These are phyloP conservation scores for Tangara arthus DNA, from an alignment of 2,797 vertebrate genomes.

Conservation along the genomic window DNA sequence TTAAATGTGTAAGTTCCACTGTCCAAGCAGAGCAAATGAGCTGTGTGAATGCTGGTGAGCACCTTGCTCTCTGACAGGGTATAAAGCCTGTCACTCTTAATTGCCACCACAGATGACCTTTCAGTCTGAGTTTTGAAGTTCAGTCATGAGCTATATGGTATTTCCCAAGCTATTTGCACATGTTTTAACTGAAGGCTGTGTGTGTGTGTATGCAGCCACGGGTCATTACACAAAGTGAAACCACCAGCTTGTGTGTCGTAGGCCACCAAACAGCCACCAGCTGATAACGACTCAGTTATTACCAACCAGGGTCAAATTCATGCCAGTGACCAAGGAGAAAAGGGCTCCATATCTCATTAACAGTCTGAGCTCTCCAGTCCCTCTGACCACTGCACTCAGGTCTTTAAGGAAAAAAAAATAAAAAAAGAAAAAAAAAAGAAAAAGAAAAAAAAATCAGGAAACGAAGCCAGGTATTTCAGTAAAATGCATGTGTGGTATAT, in stretches of 20 bases:
- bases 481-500: not conserved
- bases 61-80: not conserved
- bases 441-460: not conserved
- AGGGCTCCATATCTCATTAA: slow-evolving; percentile 35
- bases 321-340: slow-evolving; percentile 63
- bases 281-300: slow-evolving; percentile 45
- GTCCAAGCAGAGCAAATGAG: not conserved
- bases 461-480: not conserved
- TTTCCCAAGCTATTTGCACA: slow-evolving; percentile 35
- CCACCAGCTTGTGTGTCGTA: slow-evolving; percentile 28
- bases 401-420: not conserved
- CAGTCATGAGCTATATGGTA: not conserved
- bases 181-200: slow-evolving; percentile 18
- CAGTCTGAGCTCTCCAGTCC: not conserved
- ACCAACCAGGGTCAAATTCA: slow-evolving; percentile 64
- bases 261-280: slow-evolving; percentile 59
- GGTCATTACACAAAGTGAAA: slow-evolving; percentile 61
- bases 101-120: slow-evolving; percentile 14
- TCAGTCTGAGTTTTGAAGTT: slow-evolving; percentile 31
- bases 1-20: not conserved
- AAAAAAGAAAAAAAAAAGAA: not conserved
- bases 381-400: not conserved
- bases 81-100: slow-evolving; percentile 27
- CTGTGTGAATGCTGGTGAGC: not conserved
- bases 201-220: slow-evolving; percentile 34